These are phyloP conservation scores for Hedya salicella DNA, from an alignment of 2,888 invertebrate species.

Conservation along the genomic window DNA sequence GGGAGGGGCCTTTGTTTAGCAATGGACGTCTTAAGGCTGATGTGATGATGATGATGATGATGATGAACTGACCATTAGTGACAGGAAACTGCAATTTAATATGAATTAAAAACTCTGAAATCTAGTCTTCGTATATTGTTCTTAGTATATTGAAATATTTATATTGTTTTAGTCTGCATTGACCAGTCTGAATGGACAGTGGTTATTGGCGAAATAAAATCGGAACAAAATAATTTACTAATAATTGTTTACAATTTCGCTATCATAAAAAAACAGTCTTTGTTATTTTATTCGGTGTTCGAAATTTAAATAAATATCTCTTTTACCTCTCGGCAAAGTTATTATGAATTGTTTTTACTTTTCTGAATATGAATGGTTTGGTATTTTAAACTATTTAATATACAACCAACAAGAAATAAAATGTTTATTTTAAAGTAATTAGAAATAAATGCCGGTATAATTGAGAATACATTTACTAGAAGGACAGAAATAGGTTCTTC, in stretches of 20 bases:
- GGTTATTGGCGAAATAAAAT: not conserved
- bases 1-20: too few relatives aligned
- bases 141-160: too few relatives aligned
- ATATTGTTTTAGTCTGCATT: not conserved
- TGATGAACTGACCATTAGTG: too few relatives aligned
- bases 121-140: too few relatives aligned
- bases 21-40: too few relatives aligned
- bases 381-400: not conserved
- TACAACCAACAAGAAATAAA: not conserved
- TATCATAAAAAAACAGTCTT: not conserved
- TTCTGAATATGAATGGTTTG: not conserved
- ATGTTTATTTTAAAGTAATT: too few relatives aligned
- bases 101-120: too few relatives aligned
- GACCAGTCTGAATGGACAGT: not conserved
- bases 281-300: not conserved
- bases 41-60: too few relatives aligned
- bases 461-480: too few relatives aligned
- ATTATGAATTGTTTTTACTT: not conserved
- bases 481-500: too few relatives aligned
- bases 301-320: not conserved
- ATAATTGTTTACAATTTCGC: not conserved
- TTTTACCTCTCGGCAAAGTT: not conserved
- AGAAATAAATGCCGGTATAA: too few relatives aligned
- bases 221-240: not conserved
- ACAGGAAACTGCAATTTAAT: too few relatives aligned